Conservation (phyloP, 2,797 vertebrate genomes). For the Columba guinea region DNA sequence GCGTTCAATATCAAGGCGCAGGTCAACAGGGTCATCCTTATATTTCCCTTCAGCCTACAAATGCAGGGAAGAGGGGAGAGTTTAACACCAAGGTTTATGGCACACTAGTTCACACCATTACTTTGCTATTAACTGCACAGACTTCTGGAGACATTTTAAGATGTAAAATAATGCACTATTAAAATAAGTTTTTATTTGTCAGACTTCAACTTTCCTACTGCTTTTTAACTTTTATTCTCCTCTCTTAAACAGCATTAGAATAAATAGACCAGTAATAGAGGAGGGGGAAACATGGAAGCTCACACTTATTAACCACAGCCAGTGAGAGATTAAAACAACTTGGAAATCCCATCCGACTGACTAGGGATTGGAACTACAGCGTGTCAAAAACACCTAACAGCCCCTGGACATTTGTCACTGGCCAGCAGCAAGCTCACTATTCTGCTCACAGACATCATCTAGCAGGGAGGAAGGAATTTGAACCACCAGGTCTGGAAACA, state of each 20-base stretch:
- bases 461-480: background rate
- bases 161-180: background rate
- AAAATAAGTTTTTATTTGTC: background rate
- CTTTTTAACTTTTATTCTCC: background rate
- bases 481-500: background rate
- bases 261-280: background rate
- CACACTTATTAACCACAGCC: background rate
- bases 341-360: background rate
- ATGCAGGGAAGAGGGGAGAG: conserved; percentile 51
- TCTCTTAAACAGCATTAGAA: conserved; percentile 1
- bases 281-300: background rate
- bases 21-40: conserved; percentile 90
- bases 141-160: background rate
- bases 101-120: background rate
- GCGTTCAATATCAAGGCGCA: conserved; percentile 96
- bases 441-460: background rate
- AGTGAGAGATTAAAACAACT: background rate
- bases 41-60: conserved; percentile 87
- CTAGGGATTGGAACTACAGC: background rate
- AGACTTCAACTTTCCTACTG: background rate
- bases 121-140: conserved; percentile 51
- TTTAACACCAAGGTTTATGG: background rate
- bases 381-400: background rate
- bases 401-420: background rate
- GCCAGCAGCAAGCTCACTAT: background rate